Conservation (phyloP, 2,888 invertebrate species). For the Callosobruchus maculatus region DNA sequence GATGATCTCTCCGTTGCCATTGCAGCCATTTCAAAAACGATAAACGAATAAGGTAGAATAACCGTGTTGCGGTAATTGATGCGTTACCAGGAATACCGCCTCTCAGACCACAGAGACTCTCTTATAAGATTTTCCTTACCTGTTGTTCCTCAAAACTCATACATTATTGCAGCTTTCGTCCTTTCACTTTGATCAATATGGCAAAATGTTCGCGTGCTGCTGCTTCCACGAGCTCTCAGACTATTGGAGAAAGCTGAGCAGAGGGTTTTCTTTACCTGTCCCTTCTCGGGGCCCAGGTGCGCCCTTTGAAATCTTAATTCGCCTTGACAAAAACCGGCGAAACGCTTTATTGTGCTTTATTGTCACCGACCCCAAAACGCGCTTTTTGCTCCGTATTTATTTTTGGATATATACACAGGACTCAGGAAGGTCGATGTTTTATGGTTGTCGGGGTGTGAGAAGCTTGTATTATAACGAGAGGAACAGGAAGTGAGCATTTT, state of each 20-base stretch:
- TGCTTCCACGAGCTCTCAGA: neutral
- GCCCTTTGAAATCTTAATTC: slow-evolving; percentile 41
- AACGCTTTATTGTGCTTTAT: neutral
- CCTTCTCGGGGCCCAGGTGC: slow-evolving; percentile 29
- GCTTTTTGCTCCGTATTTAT: neutral
- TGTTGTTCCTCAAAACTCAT: too few species aligned
- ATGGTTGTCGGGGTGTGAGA: slow-evolving; percentile 1
- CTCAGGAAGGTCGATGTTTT: neutral
- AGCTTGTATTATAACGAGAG: neutral
- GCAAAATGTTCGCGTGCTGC: too few species aligned
- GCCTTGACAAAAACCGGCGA: slow-evolving; percentile 27
- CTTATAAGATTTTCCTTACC: too few species aligned
- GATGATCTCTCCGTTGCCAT: too few species aligned
- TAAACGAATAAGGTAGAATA: too few species aligned
- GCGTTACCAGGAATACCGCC: too few species aligned
- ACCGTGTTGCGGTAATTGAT: too few species aligned
- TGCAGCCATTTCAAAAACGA: too few species aligned
- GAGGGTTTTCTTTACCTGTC: neutral
- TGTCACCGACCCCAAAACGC: slow-evolving; percentile 2
- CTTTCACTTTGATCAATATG: too few species aligned
- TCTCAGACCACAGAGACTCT: too few species aligned
- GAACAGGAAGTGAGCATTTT: neutral
- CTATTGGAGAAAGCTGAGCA: neutral
- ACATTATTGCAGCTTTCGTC: too few species aligned
- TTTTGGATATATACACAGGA: neutral